These are phyloP conservation scores for Orientallactaga sibirica DNA, from an alignment of 2,797 vertebrate species.

Conservation along the genomic window DNA sequence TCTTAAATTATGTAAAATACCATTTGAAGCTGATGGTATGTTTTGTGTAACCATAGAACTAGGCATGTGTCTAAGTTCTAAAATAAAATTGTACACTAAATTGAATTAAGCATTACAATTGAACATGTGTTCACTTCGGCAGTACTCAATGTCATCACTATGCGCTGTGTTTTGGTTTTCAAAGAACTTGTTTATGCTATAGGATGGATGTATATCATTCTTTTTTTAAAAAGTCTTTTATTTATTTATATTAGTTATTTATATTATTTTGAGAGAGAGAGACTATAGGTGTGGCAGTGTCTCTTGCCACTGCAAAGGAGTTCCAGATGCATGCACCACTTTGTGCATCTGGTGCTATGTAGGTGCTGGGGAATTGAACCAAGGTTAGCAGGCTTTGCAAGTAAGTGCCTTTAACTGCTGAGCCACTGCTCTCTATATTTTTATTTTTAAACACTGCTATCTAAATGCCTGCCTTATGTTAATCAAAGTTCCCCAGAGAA, in stretches of 20 bases:
- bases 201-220: neutral
- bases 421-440: neutral
- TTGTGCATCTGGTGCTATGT: too few relatives aligned
- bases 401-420: too few relatives aligned
- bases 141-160: neutral
- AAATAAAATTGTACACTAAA: neutral
- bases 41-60: constrained; percentile 33
- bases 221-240: neutral
- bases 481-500: neutral
- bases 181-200: neutral
- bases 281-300: too few relatives aligned
- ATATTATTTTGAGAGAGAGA: too few relatives aligned
- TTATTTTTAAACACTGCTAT: constrained; percentile 31
- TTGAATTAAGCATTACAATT: neutral
- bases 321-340: too few relatives aligned
- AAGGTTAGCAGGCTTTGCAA: too few relatives aligned
- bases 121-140: neutral
- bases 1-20: constrained; percentile 41
- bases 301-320: too few relatives aligned
- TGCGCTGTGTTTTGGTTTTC: constrained; percentile 15
- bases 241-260: too few relatives aligned
- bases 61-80: neutral
- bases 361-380: too few relatives aligned
- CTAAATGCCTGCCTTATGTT: neutral
- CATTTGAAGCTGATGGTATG: constrained; percentile 23